phyloP scores from a whole-genome alignment of 2,797 vertebrate genomes.

The Urosaurus nigricauda region DNA sequence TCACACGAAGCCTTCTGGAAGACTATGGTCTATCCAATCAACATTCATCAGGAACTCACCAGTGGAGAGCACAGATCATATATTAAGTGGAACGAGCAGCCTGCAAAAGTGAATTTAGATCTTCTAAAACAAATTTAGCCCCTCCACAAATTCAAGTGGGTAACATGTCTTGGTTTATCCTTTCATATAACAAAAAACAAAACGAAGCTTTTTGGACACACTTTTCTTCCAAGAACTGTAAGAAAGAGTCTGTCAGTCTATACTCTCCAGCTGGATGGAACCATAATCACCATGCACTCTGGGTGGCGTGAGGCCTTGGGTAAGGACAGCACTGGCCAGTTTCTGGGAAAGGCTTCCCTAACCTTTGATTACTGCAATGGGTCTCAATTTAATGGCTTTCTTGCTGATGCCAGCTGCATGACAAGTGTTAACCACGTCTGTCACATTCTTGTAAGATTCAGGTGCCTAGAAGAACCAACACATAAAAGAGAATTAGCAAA shows the following conservation, averaged over 20 bases:
- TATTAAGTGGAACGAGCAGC: background rate
- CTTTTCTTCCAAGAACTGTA: conserved; percentile 36
- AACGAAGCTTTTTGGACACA: background rate
- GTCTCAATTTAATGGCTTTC: conserved; percentile 96
- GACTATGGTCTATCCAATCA: background rate
- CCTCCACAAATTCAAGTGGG: conserved; percentile 21
- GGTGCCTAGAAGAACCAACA: conserved; percentile 85
- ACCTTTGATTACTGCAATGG: conserved; percentile 98
- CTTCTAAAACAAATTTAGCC: conserved; percentile 40
- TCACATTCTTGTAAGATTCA: conserved; percentile 98
- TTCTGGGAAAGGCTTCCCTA: conserved; percentile 72
- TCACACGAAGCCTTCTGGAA: background rate
- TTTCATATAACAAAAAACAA: conserved; percentile 17
- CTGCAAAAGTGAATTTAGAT: conserved; percentile 28
- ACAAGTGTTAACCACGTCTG: conserved; percentile 96
- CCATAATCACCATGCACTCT: conserved; percentile 31
- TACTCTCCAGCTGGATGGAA: conserved; percentile 34
- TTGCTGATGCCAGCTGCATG: conserved; percentile 97
- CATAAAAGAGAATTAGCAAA: background rate
- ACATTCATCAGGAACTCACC: background rate
- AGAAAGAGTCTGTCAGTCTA: conserved; percentile 22
- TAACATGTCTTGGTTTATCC: conserved; percentile 37
- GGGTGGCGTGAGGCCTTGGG: conserved; percentile 41
- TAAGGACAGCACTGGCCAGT: conserved; percentile 49
- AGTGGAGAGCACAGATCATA: background rate